A percentile compares a stretch with the other conserved stretches of the same genome.
Evolutionary conservation across 2,113 vertebrate species (phyloP).

Genomic region (Trichechus manatus): DNA sequence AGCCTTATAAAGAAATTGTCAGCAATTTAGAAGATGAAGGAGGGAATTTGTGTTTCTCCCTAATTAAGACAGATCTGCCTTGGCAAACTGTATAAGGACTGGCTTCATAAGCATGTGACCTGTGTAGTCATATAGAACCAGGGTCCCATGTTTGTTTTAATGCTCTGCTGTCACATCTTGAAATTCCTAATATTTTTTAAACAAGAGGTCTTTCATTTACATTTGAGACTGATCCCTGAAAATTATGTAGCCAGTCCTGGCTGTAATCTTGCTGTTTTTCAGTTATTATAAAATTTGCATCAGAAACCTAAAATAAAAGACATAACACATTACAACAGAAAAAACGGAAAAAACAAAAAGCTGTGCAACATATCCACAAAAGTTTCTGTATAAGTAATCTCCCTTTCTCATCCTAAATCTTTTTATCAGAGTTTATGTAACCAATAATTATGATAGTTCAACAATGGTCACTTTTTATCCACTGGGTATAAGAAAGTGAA

Average conservation of each 20-base stretch:
- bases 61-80: neutral
- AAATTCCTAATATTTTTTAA: neutral
- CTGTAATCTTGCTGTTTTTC: neutral
- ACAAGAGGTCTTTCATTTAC: neutral
- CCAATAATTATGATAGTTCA: neutral
- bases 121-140: accelerated
- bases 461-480: neutral
- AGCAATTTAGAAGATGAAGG: neutral
- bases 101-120: neutral
- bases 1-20: neutral
- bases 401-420: neutral
- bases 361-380: neutral
- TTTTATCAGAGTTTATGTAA: neutral
- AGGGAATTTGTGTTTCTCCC: neutral
- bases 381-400: neutral
- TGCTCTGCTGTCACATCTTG: neutral
- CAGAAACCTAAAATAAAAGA: neutral
- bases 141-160: neutral
- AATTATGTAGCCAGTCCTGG: neutral
- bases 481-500: neutral
- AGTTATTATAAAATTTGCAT: neutral
- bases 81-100: neutral
- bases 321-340: neutral
- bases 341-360: neutral
- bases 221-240: neutral